These are phyloP conservation scores for Lithobates pipiens DNA, from an alignment of 2,797 vertebrate species.

Conservation along the genomic window DNA sequence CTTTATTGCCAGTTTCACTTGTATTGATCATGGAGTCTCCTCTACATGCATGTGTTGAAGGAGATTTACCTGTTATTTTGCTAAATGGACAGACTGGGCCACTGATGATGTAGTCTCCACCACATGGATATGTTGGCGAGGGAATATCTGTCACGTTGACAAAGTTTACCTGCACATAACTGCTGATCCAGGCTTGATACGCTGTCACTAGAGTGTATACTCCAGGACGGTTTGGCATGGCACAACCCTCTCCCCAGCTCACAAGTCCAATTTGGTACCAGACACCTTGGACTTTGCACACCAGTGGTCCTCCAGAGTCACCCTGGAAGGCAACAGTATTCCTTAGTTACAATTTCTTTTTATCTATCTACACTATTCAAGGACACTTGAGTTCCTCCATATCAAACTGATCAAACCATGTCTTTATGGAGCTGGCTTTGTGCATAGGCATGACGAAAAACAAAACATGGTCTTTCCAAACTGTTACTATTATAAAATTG, in stretches of 20 bases:
- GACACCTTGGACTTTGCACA: constrained; percentile 70
- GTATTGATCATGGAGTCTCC: too few relatives aligned
- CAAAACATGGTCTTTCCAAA: too few relatives aligned
- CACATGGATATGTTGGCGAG: background rate
- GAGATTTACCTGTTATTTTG: too few relatives aligned
- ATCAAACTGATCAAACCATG: too few relatives aligned
- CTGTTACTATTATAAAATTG: too few relatives aligned
- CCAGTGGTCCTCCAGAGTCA: constrained; percentile 80
- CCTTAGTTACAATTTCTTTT: background rate
- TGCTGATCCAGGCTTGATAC: background rate
- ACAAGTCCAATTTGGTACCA: constrained; percentile 75
- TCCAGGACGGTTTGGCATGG: constrained; percentile 70
- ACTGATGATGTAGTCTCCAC: background rate
- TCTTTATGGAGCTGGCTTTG: too few relatives aligned
- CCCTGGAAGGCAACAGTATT: constrained; percentile 68
- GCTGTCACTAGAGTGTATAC: constrained; percentile 73
- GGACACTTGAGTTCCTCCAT: too few relatives aligned
- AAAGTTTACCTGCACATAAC: background rate
- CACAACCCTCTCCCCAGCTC: constrained; percentile 80
- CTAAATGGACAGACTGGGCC: too few relatives aligned
- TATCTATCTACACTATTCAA: too few relatives aligned
- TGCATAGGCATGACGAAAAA: too few relatives aligned
- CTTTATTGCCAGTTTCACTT: too few relatives aligned
- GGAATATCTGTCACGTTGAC: background rate
- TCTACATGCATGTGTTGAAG: too few relatives aligned